Evolutionary conservation across 1,140 invertebrate genomes (phyloP), one percentile per base, ranked within the genome.

Genomic region (Dreissena rostriformis): DNA sequence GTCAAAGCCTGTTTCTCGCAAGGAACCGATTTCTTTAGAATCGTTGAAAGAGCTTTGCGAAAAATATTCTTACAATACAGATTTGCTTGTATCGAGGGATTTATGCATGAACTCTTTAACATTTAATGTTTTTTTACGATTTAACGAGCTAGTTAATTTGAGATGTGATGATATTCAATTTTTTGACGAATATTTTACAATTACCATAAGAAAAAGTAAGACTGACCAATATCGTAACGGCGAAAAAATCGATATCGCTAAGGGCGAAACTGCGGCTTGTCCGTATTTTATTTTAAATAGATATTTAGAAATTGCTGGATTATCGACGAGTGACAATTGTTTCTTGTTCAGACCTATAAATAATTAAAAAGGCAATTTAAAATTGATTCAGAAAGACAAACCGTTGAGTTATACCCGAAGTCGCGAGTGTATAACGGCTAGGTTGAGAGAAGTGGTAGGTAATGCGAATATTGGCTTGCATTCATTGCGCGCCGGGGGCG

Each of bases 201-300:
- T 86, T 29, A 24, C 26, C 19, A 82, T 86, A 26, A 11, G 24
- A 7, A 85, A 85, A 74, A 85, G 85, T 53, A 86, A 88, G 73
- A 86, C 85, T 22, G 80, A 88, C 72, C 86, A 86, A 55, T 88
- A 86, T 51, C 73, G 86, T 26, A 61, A 77, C 22, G 76, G 87
- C 55, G 73, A 79, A 26, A 75, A 85, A 29, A 68, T 86, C 74
- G 66, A 83, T 5, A 77, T 88, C 63, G 24, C 82, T 12, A 85
- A 85, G 80, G 85, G 85, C 29, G 15, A 7, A 57, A 76, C 85
- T 15, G 22, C 29, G 29, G 83, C 85, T 19, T 88, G 85, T 82
- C 82, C 87, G 12, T 83, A 70, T 51, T 26, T 26, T 15, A 81
- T 86, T 79, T 78, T 81, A 79, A 49, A 76, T 63, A 63, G 85